Evolutionary conservation across 2,797 vertebrate genomes (phyloP), one percentile per base, ranked within the genome.

Genomic region (Coluber constrictor): DNA sequence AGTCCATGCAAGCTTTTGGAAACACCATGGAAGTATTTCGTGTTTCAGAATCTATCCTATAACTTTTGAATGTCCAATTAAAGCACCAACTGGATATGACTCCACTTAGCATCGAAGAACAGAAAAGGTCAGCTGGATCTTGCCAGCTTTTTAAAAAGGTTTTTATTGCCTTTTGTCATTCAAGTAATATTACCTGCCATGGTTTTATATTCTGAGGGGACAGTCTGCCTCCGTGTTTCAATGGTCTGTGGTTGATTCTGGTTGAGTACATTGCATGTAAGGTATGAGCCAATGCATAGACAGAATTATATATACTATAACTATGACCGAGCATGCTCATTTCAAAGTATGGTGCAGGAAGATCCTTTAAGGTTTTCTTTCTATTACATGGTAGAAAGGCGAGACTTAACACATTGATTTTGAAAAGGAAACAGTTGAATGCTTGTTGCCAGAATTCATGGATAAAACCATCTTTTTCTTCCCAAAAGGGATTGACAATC

Each of bases 301-400:
- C 90, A 90, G 70, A 55, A 90, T 91, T 91, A 51, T 86, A 91
- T 20, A 91, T n/a, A 60, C 27, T 51, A 59, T 91, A 91, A 27
- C 74, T 61, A 6, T 91, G 90, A 20, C 90, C 16, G 20, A 16
- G 47, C 74, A 91, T 86, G 2, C 4, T 2, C 74, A 86, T 86
- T 60, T 91, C 74, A 86, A 91, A 91, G 47, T 23, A 10, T 51
- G 90, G 37, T 6, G 37, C 74, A 13, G 70, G 56, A 56, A 91
- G 90, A 10, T 29, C 47, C 16, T 91, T 43, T 59, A 91, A 12
- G 5, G 15, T 91, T 43, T 91, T 56, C 57, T 91, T 27, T 25
- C 74, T 56, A 47, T 37, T 91, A 27, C 56, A 91, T 18, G 13
- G 15, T 29, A 5, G 2, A 59, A 43, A 57, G 27, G 11, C n/a